Evolutionary conservation across 2,888 invertebrate species (phyloP), one percentile per base, ranked within the genome.

Genomic region (Tolmerus cingulatus): DNA sequence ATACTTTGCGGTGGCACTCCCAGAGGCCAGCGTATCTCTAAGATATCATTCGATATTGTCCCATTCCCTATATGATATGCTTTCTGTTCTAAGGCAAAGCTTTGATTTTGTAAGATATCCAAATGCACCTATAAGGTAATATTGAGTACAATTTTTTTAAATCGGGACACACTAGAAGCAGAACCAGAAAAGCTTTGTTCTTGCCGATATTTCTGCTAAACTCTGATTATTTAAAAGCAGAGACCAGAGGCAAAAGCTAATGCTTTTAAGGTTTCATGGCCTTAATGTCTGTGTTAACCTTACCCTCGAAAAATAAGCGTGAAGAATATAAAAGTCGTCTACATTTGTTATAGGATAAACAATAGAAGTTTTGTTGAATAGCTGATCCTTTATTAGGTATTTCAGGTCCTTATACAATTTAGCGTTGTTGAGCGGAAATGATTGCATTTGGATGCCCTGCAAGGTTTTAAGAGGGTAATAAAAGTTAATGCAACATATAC

Each of bases 261-360:
- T 40, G 12, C 43, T 43, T 43, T 43, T 14, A 14, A 43, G 3
- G 14, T 43, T 43, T 43, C 43, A 43, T 14, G 14, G 9, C 14
- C 14, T 9, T 43, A 2, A 43, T 14, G 14, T 23, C 55, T 7
- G 51, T 2, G n/a, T 14, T 43, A 2, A 14, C 90, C 92, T 92
- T 92, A 96, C 95, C 93, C 95, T 93, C 9, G 96, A 94, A 90
- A 95, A 95, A 91, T 95, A 95, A 1, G 95, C 95, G 91, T 97
- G 97, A 87, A 97, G 93, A 88, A 94, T 94, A 92, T 96, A 96
- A 90, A 96, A 94, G 89, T 94, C 93, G 77, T 93, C 93, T n/a
- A 94, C 93, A 89, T 94, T 93, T 74, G 93, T 91, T 57, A 96
- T 93, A 0, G 96, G 96, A 92, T 94, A 94, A 82, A 96, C 94